phyloP scores from a whole-genome alignment of 2,888 invertebrate species.

The Euplagia quadripunctaria region DNA sequence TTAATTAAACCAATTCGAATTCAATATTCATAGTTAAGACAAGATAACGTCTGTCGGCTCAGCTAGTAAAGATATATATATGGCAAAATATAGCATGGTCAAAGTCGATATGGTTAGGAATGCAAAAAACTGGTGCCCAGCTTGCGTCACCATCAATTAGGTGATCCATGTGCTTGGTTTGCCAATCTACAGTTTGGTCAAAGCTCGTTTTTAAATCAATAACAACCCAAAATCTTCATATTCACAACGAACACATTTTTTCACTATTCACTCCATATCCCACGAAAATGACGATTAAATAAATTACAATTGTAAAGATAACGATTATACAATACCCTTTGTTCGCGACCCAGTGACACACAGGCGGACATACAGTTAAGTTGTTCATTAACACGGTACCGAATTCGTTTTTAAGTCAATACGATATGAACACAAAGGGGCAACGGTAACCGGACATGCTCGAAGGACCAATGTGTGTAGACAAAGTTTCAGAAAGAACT shows the following conservation, averaged over 20 bases:
- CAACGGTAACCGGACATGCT: conserved; percentile 56
- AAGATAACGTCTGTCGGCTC: too few species aligned
- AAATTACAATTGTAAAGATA: conserved; percentile 20
- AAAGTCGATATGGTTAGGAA: too few species aligned
- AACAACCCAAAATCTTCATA: background rate
- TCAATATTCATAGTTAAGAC: too few species aligned
- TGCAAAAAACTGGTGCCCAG: too few species aligned
- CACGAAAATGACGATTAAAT: conserved; percentile 12
- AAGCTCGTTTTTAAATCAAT: background rate
- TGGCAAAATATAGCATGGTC: too few species aligned
- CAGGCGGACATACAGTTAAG: conserved; percentile 41
- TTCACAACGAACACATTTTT: background rate
- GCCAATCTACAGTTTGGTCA: too few species aligned
- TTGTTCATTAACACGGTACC: conserved; percentile 33
- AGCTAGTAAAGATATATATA: too few species aligned
- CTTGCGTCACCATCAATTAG: too few species aligned
- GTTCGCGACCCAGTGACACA: conserved; percentile 56
- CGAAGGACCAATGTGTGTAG: conserved; percentile 14
- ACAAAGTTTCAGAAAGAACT: conserved; percentile 21
- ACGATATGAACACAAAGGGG: conserved; percentile 54
- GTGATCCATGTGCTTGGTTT: too few species aligned
- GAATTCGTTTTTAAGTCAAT: conserved; percentile 23
- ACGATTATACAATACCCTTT: conserved; percentile 45
- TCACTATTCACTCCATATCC: conserved; percentile 7
- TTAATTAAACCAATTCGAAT: too few species aligned